Evolutionary conservation across 1,140 invertebrate genomes (phyloP), one percentile per base, ranked within the genome.

Genomic region (Platorchestia sp.): DNA sequence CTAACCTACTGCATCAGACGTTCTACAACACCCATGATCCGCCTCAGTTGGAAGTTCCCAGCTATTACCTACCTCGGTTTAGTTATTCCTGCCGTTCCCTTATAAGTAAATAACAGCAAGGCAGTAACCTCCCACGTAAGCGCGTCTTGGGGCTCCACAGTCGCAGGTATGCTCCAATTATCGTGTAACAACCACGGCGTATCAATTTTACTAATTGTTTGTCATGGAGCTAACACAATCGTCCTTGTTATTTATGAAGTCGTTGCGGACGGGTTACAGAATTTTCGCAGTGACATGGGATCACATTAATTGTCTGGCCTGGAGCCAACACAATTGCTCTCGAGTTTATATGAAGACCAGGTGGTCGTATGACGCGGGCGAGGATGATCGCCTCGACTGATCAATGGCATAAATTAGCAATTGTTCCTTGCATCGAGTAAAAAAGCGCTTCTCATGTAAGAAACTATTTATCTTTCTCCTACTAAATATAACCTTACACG

Each of bases 191-290:
- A 93, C 41, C 91, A 47, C 44, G 45, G 91, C 41, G 47, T 93
- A 93, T 45, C 45, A 93, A 93, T 93, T 93, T 47, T 14, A 40
- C 45, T 93, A 93, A 93, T 93, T 45, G 91, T 93, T 47, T 93
- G 45, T 93, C 91, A 93, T 93, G 45, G 45, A 45, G n/a, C 43
- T 6, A 45, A 93, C 91, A 47, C 91, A 93, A 93, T n/a, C 91
- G 10, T 47, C 45, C 59, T 75, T 75, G 10, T 22, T 75, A 75
- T 75, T 75, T 75, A 75, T 75, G 59, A 75, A 75, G 59, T 75
- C 27, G 59, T 75, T 75, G 27, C 36, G 27, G 59, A 75, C 59
- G 14, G 59, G 27, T 10, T 36, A 36, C 59, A 19, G 59, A 75
- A 75, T 75, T 75, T 75, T 75, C 27, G 59, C 27, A 75, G 59